Evolutionary conservation across 1,140 invertebrate genomes (phyloP).

Genomic region (Stegodyphus dumicola): DNA sequence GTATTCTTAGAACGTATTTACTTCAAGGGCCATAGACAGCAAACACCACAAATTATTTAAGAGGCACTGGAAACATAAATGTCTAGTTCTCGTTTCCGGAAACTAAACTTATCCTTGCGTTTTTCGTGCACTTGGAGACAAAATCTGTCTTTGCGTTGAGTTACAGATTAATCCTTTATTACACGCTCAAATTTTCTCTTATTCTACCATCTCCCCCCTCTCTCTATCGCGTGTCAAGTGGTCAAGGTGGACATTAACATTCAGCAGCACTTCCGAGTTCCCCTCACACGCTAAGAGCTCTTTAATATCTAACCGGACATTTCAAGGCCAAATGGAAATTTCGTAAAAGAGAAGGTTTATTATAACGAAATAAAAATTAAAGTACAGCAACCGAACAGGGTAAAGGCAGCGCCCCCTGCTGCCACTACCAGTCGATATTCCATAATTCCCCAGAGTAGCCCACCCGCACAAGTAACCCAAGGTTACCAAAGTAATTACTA

Average conservation of each 20-base stretch:
- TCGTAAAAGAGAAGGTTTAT: not conserved
- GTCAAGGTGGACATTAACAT: conserved; percentile 16
- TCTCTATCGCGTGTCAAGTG: not conserved
- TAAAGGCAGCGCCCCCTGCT: not conserved
- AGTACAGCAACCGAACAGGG: not conserved
- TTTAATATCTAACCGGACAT: not conserved
- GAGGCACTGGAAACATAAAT: too few species aligned
- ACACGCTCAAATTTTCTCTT: too few species aligned
- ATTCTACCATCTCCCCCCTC: too few species aligned
- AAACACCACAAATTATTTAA: too few species aligned
- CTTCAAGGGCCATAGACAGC: too few species aligned
- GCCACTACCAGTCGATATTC: conserved; percentile 6
- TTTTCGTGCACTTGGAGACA: not conserved
- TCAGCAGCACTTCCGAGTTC: conserved; percentile 8
- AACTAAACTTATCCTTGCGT: too few species aligned
- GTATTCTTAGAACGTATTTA: too few species aligned
- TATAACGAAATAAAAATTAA: conserved; percentile 18
- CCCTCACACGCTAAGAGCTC: not conserved
- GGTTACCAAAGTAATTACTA: conserved; percentile 21
- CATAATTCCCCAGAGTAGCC: not conserved
- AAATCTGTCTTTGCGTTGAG: not conserved
- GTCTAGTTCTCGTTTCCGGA: too few species aligned
- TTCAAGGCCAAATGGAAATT: conserved; percentile 23
- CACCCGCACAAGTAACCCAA: conserved; percentile 10
- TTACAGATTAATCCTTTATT: too few species aligned